These are phyloP conservation scores for Hirtodrosophila histrioides DNA, from an alignment of 2,888 invertebrate species.

Conservation along the genomic window DNA sequence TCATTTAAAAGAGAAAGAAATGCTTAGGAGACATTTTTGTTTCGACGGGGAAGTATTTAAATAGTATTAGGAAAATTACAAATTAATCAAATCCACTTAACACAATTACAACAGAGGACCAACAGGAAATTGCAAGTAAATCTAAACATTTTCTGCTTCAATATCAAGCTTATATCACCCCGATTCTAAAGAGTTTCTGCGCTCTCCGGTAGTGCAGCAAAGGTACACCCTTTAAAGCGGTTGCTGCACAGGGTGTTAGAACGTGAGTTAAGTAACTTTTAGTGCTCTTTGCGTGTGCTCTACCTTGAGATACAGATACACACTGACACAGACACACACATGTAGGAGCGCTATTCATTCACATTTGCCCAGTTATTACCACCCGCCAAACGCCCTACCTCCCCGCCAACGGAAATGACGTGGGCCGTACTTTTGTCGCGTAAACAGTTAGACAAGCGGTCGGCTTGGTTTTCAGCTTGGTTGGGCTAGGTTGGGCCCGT, in stretches of 20 bases:
- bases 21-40: no score
- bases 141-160: no score
- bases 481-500: slow-evolving; percentile 1
- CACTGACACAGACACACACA: background rate
- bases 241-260: slow-evolving; percentile 25
- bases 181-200: no score
- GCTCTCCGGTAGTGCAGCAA: background rate
- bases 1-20: no score
- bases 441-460: slow-evolving; percentile 54
- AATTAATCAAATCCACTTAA: no score
- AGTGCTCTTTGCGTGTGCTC: slow-evolving; percentile 26
- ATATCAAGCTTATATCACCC: no score
- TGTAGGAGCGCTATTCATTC: slow-evolving; percentile 40
- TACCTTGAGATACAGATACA: slow-evolving; percentile 23
- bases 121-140: no score
- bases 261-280: slow-evolving; percentile 70
- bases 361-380: slow-evolving; percentile 37
- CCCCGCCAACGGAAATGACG: slow-evolving; percentile 54
- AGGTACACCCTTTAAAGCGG: background rate
- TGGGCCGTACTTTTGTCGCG: slow-evolving; percentile 36
- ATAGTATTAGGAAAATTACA: no score
- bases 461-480: slow-evolving; percentile 16
- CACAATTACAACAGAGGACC: no score
- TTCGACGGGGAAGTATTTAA: no score
- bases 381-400: slow-evolving; percentile 15